These are phyloP conservation scores for Drosophila suzukii DNA, from an alignment of 1,140 invertebrate species.

Conservation along the genomic window DNA sequence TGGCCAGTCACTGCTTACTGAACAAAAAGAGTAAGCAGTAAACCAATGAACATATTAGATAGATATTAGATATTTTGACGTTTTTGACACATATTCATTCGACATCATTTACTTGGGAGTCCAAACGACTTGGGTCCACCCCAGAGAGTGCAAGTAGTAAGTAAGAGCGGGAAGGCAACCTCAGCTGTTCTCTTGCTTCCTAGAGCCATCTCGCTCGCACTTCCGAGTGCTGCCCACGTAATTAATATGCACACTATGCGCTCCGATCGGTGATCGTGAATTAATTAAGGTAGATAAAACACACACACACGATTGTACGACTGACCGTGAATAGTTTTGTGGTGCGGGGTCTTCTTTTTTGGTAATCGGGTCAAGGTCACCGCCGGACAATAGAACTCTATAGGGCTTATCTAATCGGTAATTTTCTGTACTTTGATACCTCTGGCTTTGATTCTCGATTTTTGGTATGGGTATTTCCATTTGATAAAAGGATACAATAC, in stretches of 20 bases:
- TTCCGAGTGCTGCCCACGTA: slow-evolving; percentile 22
- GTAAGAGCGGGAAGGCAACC: slow-evolving; percentile 9
- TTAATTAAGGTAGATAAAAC: slow-evolving; percentile 28
- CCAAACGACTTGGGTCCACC: slow-evolving; percentile 3
- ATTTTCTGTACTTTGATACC: neutral
- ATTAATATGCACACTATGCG: slow-evolving; percentile 62
- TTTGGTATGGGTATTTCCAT: slow-evolving; percentile 12
- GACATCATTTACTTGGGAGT: no score
- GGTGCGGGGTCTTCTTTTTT: slow-evolving; percentile 28
- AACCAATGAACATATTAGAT: neutral
- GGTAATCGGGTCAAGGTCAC: slow-evolving; percentile 69
- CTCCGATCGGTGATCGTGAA: slow-evolving; percentile 48
- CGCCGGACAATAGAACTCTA: slow-evolving; percentile 16
- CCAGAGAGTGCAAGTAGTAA: slow-evolving; percentile 4
- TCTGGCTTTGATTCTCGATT: slow-evolving; percentile 2
- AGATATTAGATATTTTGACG: no score
- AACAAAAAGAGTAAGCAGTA: no score
- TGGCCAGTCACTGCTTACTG: no score
- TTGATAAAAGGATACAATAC: slow-evolving; percentile 97
- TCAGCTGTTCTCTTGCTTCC: slow-evolving; percentile 25
- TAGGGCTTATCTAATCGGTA: slow-evolving; percentile 32
- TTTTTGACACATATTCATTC: no score
- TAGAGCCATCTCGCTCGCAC: slow-evolving; percentile 24
- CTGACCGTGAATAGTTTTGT: slow-evolving; percentile 43
- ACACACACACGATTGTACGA: slow-evolving; percentile 1